phyloP scores from a whole-genome alignment of 2,797 vertebrate species.

The Sebastes flavidus region DNA sequence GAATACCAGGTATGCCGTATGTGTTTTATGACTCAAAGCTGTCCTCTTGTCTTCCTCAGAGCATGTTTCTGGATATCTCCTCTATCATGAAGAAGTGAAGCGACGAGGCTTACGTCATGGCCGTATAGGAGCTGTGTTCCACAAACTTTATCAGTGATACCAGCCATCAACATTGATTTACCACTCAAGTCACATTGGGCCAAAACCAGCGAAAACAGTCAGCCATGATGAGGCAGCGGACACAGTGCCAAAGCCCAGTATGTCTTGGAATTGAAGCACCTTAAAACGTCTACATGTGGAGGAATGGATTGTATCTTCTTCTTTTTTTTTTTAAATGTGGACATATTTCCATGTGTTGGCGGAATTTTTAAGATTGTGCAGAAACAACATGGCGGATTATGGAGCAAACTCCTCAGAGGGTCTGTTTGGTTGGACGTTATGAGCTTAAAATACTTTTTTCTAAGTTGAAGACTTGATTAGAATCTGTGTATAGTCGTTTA shows the following conservation, averaged over 20 bases:
- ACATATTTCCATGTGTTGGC: slow-evolving; percentile 8
- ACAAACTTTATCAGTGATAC: slow-evolving; percentile 62
- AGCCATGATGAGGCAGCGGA: slow-evolving; percentile 34
- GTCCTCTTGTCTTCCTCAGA: slow-evolving; percentile 84
- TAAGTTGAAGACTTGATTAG: slow-evolving; percentile 47
- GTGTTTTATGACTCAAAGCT: not conserved
- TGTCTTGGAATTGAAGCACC: slow-evolving; percentile 65
- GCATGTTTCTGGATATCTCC: slow-evolving; percentile 93
- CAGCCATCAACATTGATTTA: slow-evolving; percentile 43
- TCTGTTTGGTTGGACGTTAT: slow-evolving; percentile 38
- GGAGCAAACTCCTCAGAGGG: slow-evolving; percentile 27
- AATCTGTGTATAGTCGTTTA: slow-evolving; percentile 46
- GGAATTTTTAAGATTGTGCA: slow-evolving; percentile 5
- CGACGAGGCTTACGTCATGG: not conserved
- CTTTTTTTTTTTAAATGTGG: not conserved
- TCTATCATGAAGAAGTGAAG: slow-evolving; percentile 96
- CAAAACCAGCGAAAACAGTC: slow-evolving; percentile 16
- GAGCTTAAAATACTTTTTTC: slow-evolving; percentile 41
- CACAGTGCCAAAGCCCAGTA: slow-evolving; percentile 23
- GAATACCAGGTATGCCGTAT: not conserved
- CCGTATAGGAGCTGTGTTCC: not conserved
- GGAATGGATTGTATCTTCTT: slow-evolving; percentile 2
- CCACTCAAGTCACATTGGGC: slow-evolving; percentile 42
- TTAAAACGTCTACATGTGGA: slow-evolving; percentile 51
- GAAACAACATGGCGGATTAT: slow-evolving; percentile 7